Evolutionary conservation across 2,888 invertebrate species (phyloP).

Genomic region (Asteroscopus sphinx): DNA sequence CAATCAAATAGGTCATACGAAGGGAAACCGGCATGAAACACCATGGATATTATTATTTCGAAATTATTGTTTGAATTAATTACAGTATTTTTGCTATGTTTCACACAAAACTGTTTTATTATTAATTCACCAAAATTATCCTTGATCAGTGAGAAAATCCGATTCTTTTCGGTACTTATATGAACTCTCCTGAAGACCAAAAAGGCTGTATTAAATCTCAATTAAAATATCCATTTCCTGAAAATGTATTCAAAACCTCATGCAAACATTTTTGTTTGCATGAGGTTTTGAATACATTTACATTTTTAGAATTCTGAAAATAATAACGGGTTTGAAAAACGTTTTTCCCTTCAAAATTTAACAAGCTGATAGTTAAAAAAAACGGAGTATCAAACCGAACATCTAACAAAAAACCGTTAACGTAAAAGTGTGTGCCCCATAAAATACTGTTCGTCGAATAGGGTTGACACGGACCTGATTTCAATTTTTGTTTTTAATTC

Average conservation of each 20-base stretch:
- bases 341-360: conserved; percentile 40
- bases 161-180: too few species aligned
- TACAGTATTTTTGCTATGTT: too few species aligned
- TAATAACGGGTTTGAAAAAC: conserved; percentile 21
- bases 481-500: too few species aligned
- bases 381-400: conserved; percentile 62
- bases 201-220: conserved; percentile 1
- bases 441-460: conserved; percentile 66
- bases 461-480: conserved; percentile 40
- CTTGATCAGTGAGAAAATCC: too few species aligned
- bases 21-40: too few species aligned
- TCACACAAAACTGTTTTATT: too few species aligned
- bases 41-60: too few species aligned
- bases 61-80: too few species aligned
- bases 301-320: conserved; percentile 21
- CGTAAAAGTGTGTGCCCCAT: conserved; percentile 73
- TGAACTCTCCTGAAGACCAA: too few species aligned
- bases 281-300: conserved; percentile 32
- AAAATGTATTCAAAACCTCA: conserved; percentile 11
- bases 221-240: conserved; percentile 4
- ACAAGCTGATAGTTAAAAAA: conserved; percentile 53
- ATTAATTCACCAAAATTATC: too few species aligned
- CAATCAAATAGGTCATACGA: too few species aligned
- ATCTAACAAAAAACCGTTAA: conserved; percentile 68
- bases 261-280: too few species aligned